Evolutionary conservation across 2,888 invertebrate species (phyloP).

Genomic region (Hydrotaea cyrtoneurina): DNA sequence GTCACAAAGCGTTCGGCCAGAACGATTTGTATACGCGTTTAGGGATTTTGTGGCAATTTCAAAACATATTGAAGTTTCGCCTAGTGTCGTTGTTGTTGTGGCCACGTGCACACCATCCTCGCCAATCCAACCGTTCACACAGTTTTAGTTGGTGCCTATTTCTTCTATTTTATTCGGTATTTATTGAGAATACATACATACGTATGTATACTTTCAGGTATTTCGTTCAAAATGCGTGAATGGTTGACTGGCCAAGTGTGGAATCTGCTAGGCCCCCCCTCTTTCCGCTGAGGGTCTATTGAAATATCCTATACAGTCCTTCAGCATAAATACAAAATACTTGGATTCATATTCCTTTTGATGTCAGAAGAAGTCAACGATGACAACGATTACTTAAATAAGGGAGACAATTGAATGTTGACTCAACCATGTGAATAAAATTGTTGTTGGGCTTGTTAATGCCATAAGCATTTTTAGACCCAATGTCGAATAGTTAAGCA

Average conservation of each 20-base stretch:
- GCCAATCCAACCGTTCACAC: background rate
- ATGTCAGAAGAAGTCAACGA: no score
- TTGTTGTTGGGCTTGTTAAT: no score
- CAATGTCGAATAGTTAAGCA: no score
- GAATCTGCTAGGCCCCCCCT: no score
- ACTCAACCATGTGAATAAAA: no score
- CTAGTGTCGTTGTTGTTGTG: background rate
- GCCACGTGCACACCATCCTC: background rate
- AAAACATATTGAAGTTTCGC: constrained; percentile 57
- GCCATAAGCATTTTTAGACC: no score
- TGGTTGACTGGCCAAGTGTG: background rate
- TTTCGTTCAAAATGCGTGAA: background rate
- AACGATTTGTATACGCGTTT: constrained; percentile 27
- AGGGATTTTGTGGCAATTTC: constrained; percentile 62
- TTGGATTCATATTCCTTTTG: no score
- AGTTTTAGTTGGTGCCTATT: background rate
- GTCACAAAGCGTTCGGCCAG: background rate
- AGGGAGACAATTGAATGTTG: no score
- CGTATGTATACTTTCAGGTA: background rate
- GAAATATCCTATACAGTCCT: no score
- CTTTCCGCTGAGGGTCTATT: no score
- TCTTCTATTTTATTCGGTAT: background rate
- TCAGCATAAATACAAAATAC: no score
- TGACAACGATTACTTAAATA: no score
- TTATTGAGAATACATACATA: background rate